A percentile compares a stretch with the other conserved stretches of the same genome.
Evolutionary conservation across 2,113 vertebrate species (phyloP).

Genomic region (Aptenodytes forsteri): DNA sequence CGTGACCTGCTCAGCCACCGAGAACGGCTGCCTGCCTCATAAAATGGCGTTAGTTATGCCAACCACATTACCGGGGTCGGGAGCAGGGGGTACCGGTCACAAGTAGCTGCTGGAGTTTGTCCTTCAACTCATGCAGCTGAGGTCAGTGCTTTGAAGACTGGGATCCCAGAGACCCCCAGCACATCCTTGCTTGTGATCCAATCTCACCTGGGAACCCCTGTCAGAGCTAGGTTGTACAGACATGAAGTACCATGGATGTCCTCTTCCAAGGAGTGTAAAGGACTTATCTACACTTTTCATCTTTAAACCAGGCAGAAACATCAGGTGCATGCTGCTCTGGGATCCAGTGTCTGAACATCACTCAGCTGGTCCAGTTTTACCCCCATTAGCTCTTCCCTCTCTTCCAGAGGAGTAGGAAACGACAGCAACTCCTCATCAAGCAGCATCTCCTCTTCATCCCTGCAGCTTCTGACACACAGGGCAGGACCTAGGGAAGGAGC

Average conservation of each 20-base stretch:
- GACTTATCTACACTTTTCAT: not conserved
- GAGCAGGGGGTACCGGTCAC: fast-evolving
- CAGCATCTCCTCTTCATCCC: not conserved
- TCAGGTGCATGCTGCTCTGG: not conserved
- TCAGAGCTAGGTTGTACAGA: not conserved
- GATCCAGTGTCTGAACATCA: not conserved
- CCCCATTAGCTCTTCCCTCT: not conserved
- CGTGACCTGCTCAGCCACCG: fast-evolving
- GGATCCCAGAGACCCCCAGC: not conserved
- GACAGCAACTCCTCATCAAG: not conserved
- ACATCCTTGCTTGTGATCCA: not conserved
- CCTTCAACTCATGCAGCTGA: not conserved
- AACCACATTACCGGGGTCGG: fast-evolving
- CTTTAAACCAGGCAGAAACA: not conserved
- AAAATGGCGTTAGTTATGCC: not conserved
- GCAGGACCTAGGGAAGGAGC: not conserved
- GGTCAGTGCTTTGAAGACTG: not conserved
- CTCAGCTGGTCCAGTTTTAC: not conserved
- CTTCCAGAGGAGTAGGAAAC: not conserved
- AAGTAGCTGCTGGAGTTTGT: not conserved
- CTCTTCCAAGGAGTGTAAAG: not conserved
- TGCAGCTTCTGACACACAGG: fast-evolving
- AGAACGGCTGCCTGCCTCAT: not conserved
- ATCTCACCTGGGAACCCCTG: fast-evolving
- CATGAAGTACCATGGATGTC: not conserved